Conservation (phyloP, 1,140 invertebrate species). For the Drosophila ficusphila region DNA sequence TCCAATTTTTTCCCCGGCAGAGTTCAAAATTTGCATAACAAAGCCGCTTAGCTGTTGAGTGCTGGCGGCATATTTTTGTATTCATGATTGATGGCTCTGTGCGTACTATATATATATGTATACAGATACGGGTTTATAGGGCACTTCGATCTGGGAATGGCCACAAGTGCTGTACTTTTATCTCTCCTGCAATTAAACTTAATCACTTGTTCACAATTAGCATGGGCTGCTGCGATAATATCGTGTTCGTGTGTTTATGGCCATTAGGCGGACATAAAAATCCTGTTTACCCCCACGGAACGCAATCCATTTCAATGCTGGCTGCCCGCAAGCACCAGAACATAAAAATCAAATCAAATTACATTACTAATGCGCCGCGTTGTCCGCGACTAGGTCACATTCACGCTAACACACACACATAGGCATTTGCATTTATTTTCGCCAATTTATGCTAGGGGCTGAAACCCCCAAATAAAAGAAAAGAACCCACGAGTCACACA, state of each 20-base stretch:
- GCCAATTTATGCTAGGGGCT: constrained; percentile 55
- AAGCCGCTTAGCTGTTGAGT: constrained; percentile 50
- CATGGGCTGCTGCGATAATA: constrained; percentile 73
- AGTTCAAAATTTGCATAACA: constrained; percentile 63
- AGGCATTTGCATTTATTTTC: constrained; percentile 73
- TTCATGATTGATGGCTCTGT: constrained; percentile 54
- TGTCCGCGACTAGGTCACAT: constrained; percentile 39
- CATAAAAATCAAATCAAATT: constrained; percentile 81
- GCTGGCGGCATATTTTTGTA: constrained; percentile 51
- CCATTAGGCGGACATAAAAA: constrained; percentile 66
- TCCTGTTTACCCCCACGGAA: constrained; percentile 5
- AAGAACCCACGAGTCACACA: no score
- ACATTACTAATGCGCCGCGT: constrained; percentile 78
- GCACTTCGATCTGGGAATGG: constrained; percentile 2
- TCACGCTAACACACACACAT: constrained; percentile 22
- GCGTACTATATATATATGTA: constrained; percentile 3
- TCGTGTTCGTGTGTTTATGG: constrained; percentile 52
- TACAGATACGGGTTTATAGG: background rate
- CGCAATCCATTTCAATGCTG: background rate
- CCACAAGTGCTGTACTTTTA: constrained; percentile 50
- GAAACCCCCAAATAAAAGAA: constrained; percentile 26
- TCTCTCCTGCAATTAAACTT: constrained; percentile 73
- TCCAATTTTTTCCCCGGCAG: constrained; percentile 7
- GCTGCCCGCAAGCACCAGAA: constrained; percentile 10
- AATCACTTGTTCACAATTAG: constrained; percentile 78